phyloP scores from a whole-genome alignment of 2,797 vertebrate species.

The Columba guinea region DNA sequence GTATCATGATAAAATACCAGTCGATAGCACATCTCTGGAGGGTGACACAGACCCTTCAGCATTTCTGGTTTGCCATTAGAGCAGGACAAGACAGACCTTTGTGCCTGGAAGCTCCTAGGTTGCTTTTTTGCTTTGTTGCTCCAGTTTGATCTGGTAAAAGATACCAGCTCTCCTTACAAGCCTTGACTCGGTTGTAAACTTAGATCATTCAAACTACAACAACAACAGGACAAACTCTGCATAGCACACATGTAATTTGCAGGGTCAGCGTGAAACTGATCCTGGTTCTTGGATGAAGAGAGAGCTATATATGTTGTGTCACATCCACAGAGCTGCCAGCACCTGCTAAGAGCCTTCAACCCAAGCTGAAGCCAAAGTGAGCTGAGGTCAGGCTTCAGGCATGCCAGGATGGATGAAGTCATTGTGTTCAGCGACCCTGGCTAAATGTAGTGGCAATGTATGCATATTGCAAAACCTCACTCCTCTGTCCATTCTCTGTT shows the following conservation, averaged over 20 bases:
- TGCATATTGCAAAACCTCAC: neutral
- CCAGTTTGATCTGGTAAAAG: neutral
- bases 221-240: constrained; percentile 35
- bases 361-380: constrained; percentile 50
- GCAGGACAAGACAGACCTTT: neutral
- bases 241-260: constrained; percentile 58
- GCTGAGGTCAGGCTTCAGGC: constrained; percentile 51
- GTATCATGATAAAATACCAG: neutral
- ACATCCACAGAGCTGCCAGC: constrained; percentile 47
- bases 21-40: accelerated
- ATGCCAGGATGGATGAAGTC: constrained; percentile 40
- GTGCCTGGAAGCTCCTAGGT: neutral
- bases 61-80: neutral
- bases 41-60: neutral
- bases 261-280: constrained; percentile 61
- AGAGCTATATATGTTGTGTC: constrained; percentile 65
- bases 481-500: neutral
- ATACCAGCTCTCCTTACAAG: constrained; percentile 8
- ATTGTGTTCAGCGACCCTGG: constrained; percentile 28
- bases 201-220: constrained; percentile 41
- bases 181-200: constrained; percentile 43
- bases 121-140: neutral
- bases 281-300: constrained; percentile 37
- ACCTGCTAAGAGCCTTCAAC: constrained; percentile 68
- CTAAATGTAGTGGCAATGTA: neutral